Base-by-base conservation (phyloP, 2,888 invertebrate genomes). In the Athalia rosae region DNA sequence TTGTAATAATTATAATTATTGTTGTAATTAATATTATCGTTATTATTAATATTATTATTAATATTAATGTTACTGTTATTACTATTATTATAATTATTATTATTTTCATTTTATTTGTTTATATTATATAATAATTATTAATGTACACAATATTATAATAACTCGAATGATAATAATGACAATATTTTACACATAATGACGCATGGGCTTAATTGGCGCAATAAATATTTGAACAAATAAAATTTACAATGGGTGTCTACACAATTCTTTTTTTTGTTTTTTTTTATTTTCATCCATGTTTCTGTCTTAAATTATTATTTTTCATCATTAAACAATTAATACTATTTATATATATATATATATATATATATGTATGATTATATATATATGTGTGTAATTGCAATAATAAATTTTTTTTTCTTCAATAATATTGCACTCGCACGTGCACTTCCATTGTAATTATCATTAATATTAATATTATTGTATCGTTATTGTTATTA, bases 151-250 rank as follows among this genome's bases (percentile, higher is more conserved):
- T 74, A 61, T 80, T 81, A 81, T 87, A 84, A 86, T 88, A 87
- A 84, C 86, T 86, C 87, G 88, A 89, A 86, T 88, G 88, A 86
- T 86, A 87, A 84, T 85, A 87, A 87, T 88, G 89, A 88, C 86
- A 87, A 83, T 89, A 89, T 89, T 89, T 89, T 89, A 89, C 89
- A 89, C 84, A 85, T 86, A 86, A 88, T 87, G 87, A 87, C 88
- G 85, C 85, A 82, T 82, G 83, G 82, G 83, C 85, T 87, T 67
- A 85, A 83, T 83, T 84, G 83, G 83, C 85, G 86, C 85, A 89
- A 89, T 89, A 89, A 89, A 89, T 89, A 88, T 61, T 77, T 85
- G 86, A 86, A 86, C 82, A 87, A 88, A 85, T 84, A 85, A 74
- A 88, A 89, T 89, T 84, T 89, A 89, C 89, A 89, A 85, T 87